Conservation (phyloP, 2,113 vertebrate genomes). For the Centropus unirufus region DNA sequence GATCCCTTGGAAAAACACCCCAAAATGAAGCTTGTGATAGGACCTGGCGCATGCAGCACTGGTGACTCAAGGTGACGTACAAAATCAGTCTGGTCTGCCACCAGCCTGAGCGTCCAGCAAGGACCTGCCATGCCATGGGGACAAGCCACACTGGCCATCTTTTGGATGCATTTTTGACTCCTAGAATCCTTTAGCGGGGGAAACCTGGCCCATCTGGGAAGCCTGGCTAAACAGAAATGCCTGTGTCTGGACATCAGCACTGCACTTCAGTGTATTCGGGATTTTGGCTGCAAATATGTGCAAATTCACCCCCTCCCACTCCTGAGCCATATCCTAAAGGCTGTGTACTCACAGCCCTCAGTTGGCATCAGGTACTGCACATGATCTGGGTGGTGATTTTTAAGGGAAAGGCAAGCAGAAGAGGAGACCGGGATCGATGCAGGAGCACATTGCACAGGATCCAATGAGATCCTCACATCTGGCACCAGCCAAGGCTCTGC, state of each 20-base stretch:
- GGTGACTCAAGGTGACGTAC: fast-evolving
- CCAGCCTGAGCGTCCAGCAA: neutral
- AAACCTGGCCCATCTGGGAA: neutral
- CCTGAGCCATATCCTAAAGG: fast-evolving
- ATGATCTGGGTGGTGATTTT: neutral
- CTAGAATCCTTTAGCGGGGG: neutral
- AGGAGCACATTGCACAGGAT: neutral
- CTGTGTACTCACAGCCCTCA: no score
- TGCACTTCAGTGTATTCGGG: neutral
- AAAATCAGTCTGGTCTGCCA: neutral
- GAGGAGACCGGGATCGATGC: fast-evolving
- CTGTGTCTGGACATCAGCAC: fast-evolving
- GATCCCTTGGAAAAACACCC: neutral
- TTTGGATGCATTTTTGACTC: neutral
- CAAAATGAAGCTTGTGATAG: fast-evolving
- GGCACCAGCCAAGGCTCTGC: neutral
- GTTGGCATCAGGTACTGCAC: neutral
- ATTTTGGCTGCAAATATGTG: neutral
- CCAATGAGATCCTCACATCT: fast-evolving
- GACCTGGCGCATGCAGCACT: neutral
- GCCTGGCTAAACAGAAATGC: neutral
- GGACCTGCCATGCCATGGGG: neutral
- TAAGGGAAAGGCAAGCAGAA: neutral
- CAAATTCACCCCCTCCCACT: neutral
- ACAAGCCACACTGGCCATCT: neutral